Evolutionary conservation across 2,888 invertebrate genomes (phyloP).

Genomic region (Parnassius mnemosyne): DNA sequence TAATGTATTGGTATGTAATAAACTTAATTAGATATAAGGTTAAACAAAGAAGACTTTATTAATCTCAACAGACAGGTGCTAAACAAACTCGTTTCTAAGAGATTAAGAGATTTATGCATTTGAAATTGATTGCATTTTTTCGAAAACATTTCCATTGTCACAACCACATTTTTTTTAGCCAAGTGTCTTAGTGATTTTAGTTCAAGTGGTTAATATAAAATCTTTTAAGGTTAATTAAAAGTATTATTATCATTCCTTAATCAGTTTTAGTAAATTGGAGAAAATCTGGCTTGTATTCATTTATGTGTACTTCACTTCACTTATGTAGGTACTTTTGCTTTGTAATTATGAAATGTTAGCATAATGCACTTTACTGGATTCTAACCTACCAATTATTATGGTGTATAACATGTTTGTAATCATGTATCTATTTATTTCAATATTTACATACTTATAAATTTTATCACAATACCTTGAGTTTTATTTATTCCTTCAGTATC

Average conservation of each 20-base stretch:
- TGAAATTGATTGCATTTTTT: conserved; percentile 36
- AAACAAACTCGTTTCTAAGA: conserved; percentile 40
- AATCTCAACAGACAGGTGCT: conserved; percentile 64
- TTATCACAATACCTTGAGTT: conserved; percentile 40
- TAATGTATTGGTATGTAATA: conserved; percentile 47
- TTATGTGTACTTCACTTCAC: too few species aligned
- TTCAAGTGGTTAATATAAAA: neutral
- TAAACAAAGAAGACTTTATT: conserved; percentile 51
- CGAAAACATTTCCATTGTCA: conserved; percentile 31
- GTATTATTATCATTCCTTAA: conserved; percentile 41
- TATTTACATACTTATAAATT: conserved; percentile 47
- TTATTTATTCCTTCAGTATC: conserved; percentile 13
- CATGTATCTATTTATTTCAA: conserved; percentile 61
- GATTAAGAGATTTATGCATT: conserved; percentile 38
- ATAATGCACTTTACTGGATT: conserved; percentile 20
- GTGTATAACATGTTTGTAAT: conserved; percentile 51
- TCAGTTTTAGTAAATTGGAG: conserved; percentile 25
- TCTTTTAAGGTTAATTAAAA: conserved; percentile 30
- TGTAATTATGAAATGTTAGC: conserved; percentile 49
- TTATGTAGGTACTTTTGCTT: conserved; percentile 41
- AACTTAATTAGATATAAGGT: conserved; percentile 41
- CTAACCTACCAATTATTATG: conserved; percentile 31
- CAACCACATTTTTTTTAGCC: conserved; percentile 8
- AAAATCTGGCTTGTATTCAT: conserved; percentile 10
- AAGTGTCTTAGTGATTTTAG: conserved; percentile 2